Evolutionary conservation across 2,113 vertebrate species (phyloP).

Genomic region (Vidua macroura): DNA sequence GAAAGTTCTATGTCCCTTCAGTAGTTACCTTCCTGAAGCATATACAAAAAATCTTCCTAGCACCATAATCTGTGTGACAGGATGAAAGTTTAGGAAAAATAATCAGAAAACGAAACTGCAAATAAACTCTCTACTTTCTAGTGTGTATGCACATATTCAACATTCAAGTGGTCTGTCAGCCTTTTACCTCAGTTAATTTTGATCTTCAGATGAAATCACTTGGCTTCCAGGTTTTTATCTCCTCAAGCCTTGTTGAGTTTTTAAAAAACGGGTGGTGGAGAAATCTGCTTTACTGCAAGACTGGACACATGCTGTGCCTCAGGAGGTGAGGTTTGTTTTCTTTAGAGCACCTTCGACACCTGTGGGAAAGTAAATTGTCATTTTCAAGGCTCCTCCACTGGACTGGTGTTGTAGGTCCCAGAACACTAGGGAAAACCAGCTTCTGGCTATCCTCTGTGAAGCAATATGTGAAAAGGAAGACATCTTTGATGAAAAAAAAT

Average conservation of each 20-base stretch:
- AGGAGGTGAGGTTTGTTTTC: not conserved
- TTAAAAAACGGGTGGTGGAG: accelerated
- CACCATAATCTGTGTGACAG: not conserved
- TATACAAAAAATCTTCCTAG: not conserved
- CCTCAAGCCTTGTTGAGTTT: not conserved
- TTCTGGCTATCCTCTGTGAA: not conserved
- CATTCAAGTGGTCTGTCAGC: not conserved
- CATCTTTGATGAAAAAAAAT: not conserved
- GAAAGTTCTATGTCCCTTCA: not conserved
- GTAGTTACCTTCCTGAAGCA: not conserved
- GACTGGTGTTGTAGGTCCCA: not conserved
- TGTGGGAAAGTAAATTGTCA: accelerated
- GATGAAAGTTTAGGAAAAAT: not conserved
- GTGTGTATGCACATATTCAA: not conserved
- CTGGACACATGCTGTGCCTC: not conserved
- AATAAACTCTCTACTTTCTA: not conserved
- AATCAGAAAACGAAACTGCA: accelerated
- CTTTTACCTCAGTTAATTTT: not conserved
- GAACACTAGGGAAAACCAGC: not conserved
- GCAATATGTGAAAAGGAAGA: not conserved
- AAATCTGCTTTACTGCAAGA: not conserved
- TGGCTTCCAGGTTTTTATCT: not conserved
- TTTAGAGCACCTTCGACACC: not conserved
- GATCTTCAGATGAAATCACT: not conserved
- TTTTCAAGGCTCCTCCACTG: not conserved